Percentiles rank a stretch among this genome's conserved stretches.
Conservation (phyloP, 2,888 invertebrate genomes). For the Spialia ferax region DNA sequence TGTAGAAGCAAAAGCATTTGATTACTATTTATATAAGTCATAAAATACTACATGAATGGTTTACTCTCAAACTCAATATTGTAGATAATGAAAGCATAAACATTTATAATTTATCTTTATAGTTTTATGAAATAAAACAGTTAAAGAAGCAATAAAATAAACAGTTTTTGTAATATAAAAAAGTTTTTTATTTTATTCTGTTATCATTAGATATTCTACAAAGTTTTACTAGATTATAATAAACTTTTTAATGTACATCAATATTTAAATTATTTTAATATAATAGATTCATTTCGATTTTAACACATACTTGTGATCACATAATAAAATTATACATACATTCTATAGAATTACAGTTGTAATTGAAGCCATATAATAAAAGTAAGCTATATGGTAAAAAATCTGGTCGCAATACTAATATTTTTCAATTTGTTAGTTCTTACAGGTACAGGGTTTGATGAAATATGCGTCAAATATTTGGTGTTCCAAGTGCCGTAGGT, state of each 20-base stretch:
- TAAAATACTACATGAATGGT: not conserved
- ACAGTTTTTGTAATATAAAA: conserved; percentile 22
- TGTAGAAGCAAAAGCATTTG: not conserved
- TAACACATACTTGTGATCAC: too few species aligned
- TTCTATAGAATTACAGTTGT: not conserved
- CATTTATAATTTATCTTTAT: not conserved
- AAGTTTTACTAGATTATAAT: not conserved
- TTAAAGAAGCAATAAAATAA: not conserved
- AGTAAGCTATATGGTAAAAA: not conserved
- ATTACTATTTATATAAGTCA: not conserved
- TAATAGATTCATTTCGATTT: conserved; percentile 6
- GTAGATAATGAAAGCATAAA: not conserved
- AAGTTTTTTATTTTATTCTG: conserved; percentile 23
- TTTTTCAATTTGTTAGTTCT: too few species aligned
- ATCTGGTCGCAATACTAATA: too few species aligned
- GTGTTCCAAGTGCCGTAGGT: too few species aligned
- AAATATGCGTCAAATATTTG: too few species aligned
- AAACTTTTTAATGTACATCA: conserved; percentile 7
- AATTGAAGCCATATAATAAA: not conserved
- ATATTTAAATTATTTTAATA: conserved; percentile 6
- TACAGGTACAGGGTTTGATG: too few species aligned
- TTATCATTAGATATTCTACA: conserved; percentile 13
- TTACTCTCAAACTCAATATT: not conserved
- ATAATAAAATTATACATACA: too few species aligned
- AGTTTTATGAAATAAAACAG: not conserved